These are phyloP conservation scores for Chironex yamaguchii DNA, from an alignment of 30 jellyfish, hydroid and myxozoan species.

Conservation along the genomic window DNA sequence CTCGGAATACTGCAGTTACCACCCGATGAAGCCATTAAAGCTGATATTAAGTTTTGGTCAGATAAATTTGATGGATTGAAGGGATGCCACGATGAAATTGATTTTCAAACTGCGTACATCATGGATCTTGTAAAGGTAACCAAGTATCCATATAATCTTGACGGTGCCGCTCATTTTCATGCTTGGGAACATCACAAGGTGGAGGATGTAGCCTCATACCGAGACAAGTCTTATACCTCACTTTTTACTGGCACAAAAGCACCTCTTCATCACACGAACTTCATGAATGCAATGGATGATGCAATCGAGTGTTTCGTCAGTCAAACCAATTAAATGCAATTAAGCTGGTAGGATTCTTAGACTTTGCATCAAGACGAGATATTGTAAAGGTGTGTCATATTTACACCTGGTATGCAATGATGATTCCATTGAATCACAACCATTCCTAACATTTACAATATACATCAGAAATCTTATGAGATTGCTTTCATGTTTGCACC, in stretches of 20 bases:
- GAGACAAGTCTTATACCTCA: conserved; percentile 43
- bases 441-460: too few species aligned
- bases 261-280: conserved; percentile 23
- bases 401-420: too few species aligned
- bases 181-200: conserved; percentile 27
- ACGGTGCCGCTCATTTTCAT: conserved; percentile 14
- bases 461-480: too few species aligned
- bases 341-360: too few species aligned
- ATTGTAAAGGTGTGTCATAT: too few species aligned
- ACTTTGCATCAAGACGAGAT: too few species aligned
- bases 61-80: conserved; percentile 16
- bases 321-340: too few species aligned
- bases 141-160: conserved; percentile 47
- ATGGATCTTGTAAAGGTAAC: conserved; percentile 50
- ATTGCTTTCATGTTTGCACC: too few species aligned
- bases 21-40: conserved; percentile 1
- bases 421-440: too few species aligned
- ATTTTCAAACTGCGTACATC: conserved; percentile 51
- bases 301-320: too few species aligned
- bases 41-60: conserved; percentile 16
- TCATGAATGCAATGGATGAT: conserved; percentile 67
- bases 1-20: conserved; percentile 29
- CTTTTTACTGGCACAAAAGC: conserved; percentile 60
- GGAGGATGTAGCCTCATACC: conserved; percentile 23
- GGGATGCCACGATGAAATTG: conserved; percentile 25